Evolutionary conservation across 2,113 vertebrate species (phyloP).

Genomic region (Ochotona curzoniae): DNA sequence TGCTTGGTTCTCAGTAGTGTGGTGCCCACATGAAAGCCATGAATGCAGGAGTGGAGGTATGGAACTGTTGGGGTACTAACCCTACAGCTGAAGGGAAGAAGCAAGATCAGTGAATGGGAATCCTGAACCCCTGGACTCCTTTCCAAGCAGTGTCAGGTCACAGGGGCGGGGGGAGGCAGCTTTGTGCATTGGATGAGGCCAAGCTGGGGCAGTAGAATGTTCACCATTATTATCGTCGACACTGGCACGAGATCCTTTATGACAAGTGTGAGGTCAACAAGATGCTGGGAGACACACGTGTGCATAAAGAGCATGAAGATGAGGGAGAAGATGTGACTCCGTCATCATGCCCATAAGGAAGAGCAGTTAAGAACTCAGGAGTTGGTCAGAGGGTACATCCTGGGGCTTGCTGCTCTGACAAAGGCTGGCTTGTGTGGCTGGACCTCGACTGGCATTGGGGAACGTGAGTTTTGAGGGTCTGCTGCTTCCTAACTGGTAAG

Average conservation of each 20-base stretch:
- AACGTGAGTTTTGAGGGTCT: background rate
- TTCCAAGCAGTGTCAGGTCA: background rate
- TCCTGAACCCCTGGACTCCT: background rate
- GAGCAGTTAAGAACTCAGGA: background rate
- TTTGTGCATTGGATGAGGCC: rapidly evolving
- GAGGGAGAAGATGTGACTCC: background rate
- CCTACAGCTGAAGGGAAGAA: background rate
- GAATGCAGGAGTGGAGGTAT: background rate
- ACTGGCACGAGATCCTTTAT: background rate
- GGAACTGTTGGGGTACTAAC: background rate
- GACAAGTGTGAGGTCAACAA: background rate
- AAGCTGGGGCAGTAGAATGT: rapidly evolving
- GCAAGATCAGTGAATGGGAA: background rate
- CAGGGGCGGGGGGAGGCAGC: background rate
- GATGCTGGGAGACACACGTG: background rate
- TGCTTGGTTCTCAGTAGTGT: background rate
- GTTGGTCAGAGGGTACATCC: rapidly evolving
- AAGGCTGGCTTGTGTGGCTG: background rate
- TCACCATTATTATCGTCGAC: background rate
- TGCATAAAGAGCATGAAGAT: background rate
- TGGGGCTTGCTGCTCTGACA: background rate
- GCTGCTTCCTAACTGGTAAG: no score
- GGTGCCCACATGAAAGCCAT: background rate
- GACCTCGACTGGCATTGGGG: background rate
- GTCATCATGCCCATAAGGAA: background rate